Evolutionary conservation across 2,797 vertebrate genomes (phyloP), one percentile per base, ranked within the genome.

Genomic region (Tinamus major): DNA sequence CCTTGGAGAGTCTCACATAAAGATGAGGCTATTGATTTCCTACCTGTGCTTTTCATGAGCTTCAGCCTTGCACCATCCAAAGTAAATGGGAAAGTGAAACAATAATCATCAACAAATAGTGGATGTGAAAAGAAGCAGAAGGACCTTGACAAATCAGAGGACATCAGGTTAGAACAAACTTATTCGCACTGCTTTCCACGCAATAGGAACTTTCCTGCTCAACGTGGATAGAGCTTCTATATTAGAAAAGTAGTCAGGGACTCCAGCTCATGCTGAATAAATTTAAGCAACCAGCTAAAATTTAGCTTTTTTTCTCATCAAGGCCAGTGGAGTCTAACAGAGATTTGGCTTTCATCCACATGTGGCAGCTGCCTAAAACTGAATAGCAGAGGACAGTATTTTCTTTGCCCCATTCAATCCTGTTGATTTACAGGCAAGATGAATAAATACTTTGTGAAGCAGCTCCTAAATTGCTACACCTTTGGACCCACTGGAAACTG

Each of bases 311-410:
- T 74, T 88, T 93, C 46, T 84, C 65, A 24, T 44, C 41, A 49
- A 87, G 42, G 37, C 89, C 85, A 91, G 61, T 35, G 53, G 42
- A 63, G 82, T 49, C 69, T 79, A 89, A 88, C 3, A 7, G 79
- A 68, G 89, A 72, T 69, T 24, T 2, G 18, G 21, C 56, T 84
- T n/a, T 86, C 91, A 86, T 94, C 95, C 93, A 95, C 96, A 70
- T 88, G 24, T 17, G 70, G 80, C 95, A 95, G 91, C 93, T 95
- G 96, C 83, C 71, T 91, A 93, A 95, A 96, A 96, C 71, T 53
- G 2, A 86, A 94, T 84, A 96, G 11, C 68, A 67, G 89, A 76
- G 71, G 90, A 90, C 87, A 84, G 23, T 53, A 29, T n/a, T 88
- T 76, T 69, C 80, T 89, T 85, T 9, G 8, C 69, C 7, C 8